Conservation (phyloP, 1,140 invertebrate species). For the Drosophila tropicalis region DNA sequence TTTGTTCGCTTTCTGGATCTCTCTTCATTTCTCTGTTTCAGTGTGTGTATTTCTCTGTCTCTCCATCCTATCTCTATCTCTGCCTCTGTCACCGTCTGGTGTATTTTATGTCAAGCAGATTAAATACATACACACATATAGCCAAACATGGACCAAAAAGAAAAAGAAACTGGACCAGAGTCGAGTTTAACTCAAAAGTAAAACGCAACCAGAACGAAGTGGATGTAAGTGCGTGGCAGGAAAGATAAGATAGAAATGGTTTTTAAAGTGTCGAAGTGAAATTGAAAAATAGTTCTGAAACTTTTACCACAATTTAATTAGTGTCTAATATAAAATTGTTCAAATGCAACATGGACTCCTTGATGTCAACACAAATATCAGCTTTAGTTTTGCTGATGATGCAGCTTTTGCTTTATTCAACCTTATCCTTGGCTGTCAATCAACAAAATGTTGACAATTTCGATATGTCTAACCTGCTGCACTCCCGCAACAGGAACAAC, state of each 20-base stretch:
- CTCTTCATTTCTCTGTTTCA: conserved; percentile 19
- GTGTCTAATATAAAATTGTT: conserved; percentile 11
- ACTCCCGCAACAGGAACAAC: conserved; percentile 10
- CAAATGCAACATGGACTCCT: conserved; percentile 17
- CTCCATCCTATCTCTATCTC: conserved; percentile 30
- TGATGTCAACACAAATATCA: conserved; percentile 25
- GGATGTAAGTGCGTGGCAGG: conserved; percentile 22
- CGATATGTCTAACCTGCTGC: conserved; percentile 24
- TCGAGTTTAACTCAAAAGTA: conserved; percentile 29
- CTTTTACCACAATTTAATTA: conserved; percentile 42
- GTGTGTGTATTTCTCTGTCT: conserved; percentile 7
- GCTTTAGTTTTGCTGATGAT: conserved; percentile 28
- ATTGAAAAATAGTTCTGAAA: conserved; percentile 17
- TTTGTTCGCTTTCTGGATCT: conserved; percentile 50
- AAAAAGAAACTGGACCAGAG: conserved; percentile 46
- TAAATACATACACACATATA: too few relatives aligned
- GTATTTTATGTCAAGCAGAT: conserved; percentile 63
- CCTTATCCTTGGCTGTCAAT: conserved; percentile 31
- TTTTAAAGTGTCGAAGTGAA: neutral
- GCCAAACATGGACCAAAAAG: conserved; percentile 52
- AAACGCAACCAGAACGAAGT: conserved; percentile 23
- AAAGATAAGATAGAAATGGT: conserved; percentile 10
- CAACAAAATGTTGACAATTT: conserved; percentile 40
- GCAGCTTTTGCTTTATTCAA: conserved; percentile 24
- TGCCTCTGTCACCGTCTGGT: conserved; percentile 14